Conservation (phyloP, 1,140 invertebrate species). For the Drosophila rhopaloa region DNA sequence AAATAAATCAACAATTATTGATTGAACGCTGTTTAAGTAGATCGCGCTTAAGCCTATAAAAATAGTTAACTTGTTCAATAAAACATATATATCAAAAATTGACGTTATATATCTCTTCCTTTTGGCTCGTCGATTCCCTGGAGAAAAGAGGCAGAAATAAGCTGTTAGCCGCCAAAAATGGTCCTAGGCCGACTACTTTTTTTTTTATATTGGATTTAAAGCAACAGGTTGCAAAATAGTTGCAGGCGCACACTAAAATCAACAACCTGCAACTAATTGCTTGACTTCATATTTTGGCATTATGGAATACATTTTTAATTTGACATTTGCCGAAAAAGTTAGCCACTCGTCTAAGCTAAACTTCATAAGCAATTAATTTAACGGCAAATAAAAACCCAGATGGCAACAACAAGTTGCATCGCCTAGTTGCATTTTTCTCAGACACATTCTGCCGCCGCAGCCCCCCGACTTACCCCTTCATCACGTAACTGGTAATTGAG, state of each 20-base stretch:
- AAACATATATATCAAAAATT: conserved; percentile 46
- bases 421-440: conserved; percentile 81
- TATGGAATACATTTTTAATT: conserved; percentile 82
- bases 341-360: conserved; percentile 67
- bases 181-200: conserved; percentile 39
- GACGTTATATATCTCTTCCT: conserved; percentile 21
- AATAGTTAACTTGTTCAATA: conserved; percentile 18
- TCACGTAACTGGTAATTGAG: conserved; percentile 59
- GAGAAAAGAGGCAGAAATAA: conserved; percentile 32
- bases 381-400: conserved; percentile 63
- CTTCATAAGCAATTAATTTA: conserved; percentile 80
- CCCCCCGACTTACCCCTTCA: conserved; percentile 10
- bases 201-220: conserved; percentile 32
- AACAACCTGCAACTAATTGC: conserved; percentile 66
- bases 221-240: conserved; percentile 72
- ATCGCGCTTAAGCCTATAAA: background rate
- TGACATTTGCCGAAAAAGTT: conserved; percentile 74
- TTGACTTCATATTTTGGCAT: conserved; percentile 59
- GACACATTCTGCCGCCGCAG: conserved; percentile 68
- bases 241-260: conserved; percentile 31
- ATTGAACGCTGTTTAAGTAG: background rate
- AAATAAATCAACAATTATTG: background rate
- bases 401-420: conserved; percentile 62
- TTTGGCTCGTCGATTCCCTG: conserved; percentile 24
- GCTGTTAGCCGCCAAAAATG: conserved; percentile 60